Evolutionary conservation across 2,888 invertebrate species (phyloP).

Genomic region (Alitta virens): DNA sequence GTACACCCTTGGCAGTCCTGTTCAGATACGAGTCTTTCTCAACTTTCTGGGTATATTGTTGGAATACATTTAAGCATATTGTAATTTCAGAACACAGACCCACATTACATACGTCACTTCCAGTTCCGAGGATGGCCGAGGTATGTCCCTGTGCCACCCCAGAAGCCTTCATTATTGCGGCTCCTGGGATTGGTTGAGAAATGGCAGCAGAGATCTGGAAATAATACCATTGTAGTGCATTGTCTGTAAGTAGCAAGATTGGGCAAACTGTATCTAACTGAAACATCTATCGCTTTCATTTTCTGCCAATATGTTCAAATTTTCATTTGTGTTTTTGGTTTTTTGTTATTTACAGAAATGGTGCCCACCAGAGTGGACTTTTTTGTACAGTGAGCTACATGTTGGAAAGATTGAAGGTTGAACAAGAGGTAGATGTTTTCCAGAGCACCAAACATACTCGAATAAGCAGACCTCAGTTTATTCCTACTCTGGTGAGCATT

Average conservation of each 20-base stretch:
- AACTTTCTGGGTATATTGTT: background rate
- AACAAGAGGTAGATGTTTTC: conserved; percentile 53
- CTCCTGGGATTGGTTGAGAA: conserved; percentile 47
- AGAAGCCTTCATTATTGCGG: conserved; percentile 45
- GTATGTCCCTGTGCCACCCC: conserved; percentile 40
- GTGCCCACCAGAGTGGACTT: conserved; percentile 51
- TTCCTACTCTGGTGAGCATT: conserved; percentile 36
- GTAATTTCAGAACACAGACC: conserved; percentile 4
- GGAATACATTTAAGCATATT: background rate
- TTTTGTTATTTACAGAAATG: conserved; percentile 40
- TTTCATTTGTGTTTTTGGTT: too few species aligned
- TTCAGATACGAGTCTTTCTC: too few species aligned
- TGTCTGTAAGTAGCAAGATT: conserved; percentile 67
- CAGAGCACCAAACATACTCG: conserved; percentile 52
- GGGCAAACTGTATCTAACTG: too few species aligned
- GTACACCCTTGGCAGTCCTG: too few species aligned
- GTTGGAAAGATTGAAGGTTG: conserved; percentile 50
- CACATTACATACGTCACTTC: conserved; percentile 45
- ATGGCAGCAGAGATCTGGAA: conserved; percentile 51
- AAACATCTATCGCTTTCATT: too few species aligned
- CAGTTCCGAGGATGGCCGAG: conserved; percentile 55
- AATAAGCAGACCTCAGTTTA: conserved; percentile 51
- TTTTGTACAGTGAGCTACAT: conserved; percentile 49
- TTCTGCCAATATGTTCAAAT: too few species aligned
- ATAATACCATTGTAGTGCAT: conserved; percentile 77